A percentile compares a stretch with the other conserved stretches of the same genome.
phyloP scores from a whole-genome alignment of 2,888 invertebrate species.

The Mythimna loreyi region DNA sequence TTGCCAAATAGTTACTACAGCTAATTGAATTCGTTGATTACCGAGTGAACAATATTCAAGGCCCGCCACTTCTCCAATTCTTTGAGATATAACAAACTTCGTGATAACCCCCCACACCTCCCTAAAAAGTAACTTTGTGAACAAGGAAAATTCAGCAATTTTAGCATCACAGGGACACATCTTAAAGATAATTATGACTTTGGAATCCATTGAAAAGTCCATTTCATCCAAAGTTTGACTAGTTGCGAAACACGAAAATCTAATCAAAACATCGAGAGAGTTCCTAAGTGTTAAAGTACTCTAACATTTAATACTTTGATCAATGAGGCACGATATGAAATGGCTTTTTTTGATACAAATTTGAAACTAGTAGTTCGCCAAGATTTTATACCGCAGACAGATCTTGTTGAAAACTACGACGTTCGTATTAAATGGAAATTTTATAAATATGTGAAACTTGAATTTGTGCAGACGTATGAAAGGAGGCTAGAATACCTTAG shows the following conservation, averaged over 20 bases:
- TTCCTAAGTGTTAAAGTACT: slow-evolving; percentile 65
- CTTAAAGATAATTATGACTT: slow-evolving; percentile 64
- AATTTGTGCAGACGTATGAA: slow-evolving; percentile 39
- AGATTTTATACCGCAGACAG: slow-evolving; percentile 30
- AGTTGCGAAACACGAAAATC: slow-evolving; percentile 72
- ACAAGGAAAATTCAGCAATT: slow-evolving; percentile 62
- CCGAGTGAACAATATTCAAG: slow-evolving; percentile 42
- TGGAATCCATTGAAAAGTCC: slow-evolving; percentile 63
- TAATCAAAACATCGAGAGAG: slow-evolving; percentile 75
- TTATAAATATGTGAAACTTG: slow-evolving; percentile 51
- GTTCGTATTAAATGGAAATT: slow-evolving; percentile 47
- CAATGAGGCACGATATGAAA: slow-evolving; percentile 70
- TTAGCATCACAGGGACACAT: slow-evolving; percentile 56
- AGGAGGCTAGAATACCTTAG: slow-evolving; percentile 44
- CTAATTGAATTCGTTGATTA: slow-evolving; percentile 56
- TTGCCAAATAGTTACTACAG: slow-evolving; percentile 42
- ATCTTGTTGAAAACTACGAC: slow-evolving; percentile 44
- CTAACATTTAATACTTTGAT: slow-evolving; percentile 73
- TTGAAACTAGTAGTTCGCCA: slow-evolving; percentile 61
- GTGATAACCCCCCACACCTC: slow-evolving; percentile 55
- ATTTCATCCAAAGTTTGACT: slow-evolving; percentile 62
- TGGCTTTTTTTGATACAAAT: slow-evolving; percentile 68
- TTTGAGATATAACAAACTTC: slow-evolving; percentile 56
- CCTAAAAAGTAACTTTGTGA: slow-evolving; percentile 48
- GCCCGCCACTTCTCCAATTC: slow-evolving; percentile 42